phyloP scores from a whole-genome alignment of 2,113 vertebrate genomes.

The Corvus cornix region DNA sequence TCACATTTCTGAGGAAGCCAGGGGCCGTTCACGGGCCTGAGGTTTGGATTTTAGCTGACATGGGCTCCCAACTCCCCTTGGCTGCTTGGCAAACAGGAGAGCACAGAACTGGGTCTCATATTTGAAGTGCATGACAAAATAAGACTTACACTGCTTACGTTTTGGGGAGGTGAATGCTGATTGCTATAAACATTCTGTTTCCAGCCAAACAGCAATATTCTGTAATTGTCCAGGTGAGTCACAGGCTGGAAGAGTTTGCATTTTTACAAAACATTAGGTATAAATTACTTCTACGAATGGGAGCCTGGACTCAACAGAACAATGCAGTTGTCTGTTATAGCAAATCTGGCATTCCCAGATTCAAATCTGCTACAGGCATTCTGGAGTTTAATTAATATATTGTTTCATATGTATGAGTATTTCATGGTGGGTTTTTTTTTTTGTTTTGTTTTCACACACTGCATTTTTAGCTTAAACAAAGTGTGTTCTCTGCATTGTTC shows the following conservation, averaged over 20 bases:
- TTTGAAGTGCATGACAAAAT: neutral
- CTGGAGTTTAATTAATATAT: slow-evolving; percentile 56
- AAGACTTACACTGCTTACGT: neutral
- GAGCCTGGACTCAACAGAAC: neutral
- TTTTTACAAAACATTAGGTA: neutral
- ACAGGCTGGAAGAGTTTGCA: neutral
- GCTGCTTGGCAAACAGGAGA: neutral
- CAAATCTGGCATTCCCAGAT: slow-evolving; percentile 27
- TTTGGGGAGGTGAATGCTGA: neutral
- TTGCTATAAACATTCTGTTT: neutral
- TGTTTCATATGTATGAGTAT: slow-evolving; percentile 43
- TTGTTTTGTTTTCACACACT: neutral
- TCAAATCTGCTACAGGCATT: slow-evolving; percentile 25
- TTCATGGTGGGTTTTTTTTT: neutral
- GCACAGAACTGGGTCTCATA: neutral
- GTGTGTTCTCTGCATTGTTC: neutral
- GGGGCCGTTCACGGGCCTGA: neutral
- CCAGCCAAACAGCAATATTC: neutral
- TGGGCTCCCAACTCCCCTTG: neutral
- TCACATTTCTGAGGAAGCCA: neutral
- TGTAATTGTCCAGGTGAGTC: neutral
- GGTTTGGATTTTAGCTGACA: neutral
- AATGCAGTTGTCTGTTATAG: neutral
- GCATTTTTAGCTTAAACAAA: slow-evolving; percentile 16
- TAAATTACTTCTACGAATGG: neutral